A percentile compares a stretch with the other conserved stretches of the same genome.
These are phyloP conservation scores for Drosophila meridiana DNA, from an alignment of 2,888 invertebrate species.

Conservation along the genomic window DNA sequence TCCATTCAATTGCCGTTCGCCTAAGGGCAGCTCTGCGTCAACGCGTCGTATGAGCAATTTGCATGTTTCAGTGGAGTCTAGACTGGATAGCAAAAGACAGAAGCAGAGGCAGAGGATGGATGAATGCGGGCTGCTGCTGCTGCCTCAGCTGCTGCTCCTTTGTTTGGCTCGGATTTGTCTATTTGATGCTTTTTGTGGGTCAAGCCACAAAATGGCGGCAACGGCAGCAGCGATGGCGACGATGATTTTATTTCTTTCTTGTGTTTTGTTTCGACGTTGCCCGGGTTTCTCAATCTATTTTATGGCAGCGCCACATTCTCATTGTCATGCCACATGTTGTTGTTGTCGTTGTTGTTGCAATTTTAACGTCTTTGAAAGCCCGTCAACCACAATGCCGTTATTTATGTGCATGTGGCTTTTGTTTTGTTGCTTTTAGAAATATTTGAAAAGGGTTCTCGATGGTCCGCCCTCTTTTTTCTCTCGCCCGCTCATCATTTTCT, in stretches of 20 bases:
- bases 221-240: slow-evolving; percentile 31
- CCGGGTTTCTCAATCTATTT: slow-evolving; percentile 66
- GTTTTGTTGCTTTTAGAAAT: slow-evolving; percentile 60
- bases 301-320: slow-evolving; percentile 47
- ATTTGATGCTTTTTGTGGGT: slow-evolving; percentile 66
- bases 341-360: slow-evolving; percentile 17
- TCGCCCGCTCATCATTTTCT: slow-evolving; percentile 7
- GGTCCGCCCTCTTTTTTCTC: slow-evolving; percentile 27
- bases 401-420: slow-evolving; percentile 72
- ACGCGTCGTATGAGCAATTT: slow-evolving; percentile 66
- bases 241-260: slow-evolving; percentile 47
- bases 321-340: slow-evolving; percentile 13
- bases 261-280: slow-evolving; percentile 31
- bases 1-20: slow-evolving; percentile 27
- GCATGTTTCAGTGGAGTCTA: slow-evolving; percentile 53
- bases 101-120: not conserved
- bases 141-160: slow-evolving; percentile 10
- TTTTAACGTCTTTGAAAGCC: slow-evolving; percentile 59
- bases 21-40: slow-evolving; percentile 23
- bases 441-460: slow-evolving; percentile 67
- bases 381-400: slow-evolving; percentile 70
- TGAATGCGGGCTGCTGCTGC: slow-evolving; percentile 4
- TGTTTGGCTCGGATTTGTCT: slow-evolving; percentile 29
- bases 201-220: slow-evolving; percentile 67
- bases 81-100: slow-evolving; percentile 29